Base-by-base conservation (phyloP, 1,140 invertebrate species). In the Drosophila chauvacae region DNA sequence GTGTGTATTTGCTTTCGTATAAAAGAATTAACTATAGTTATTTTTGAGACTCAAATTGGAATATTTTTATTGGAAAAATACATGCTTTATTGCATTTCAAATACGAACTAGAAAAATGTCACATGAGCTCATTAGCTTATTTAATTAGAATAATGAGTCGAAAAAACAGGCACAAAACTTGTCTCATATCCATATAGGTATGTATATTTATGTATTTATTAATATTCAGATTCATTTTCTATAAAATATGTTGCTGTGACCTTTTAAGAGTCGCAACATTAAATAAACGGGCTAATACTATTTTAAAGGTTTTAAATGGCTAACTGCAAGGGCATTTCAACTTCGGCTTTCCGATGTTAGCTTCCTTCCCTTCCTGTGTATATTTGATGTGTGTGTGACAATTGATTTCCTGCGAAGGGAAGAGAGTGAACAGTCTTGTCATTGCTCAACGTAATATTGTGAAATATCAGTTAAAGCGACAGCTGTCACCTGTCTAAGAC, bases 381-480 rank as follows among this genome's bases (percentile, higher is more conserved):
- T 16, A n/a, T 26, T 39, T 53, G 45, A 45, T 30, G 37, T 30
- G 51, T 80, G 58, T 70, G 77, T 75, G 70, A 80, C 50, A 50
- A 50, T 23, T 30, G 48, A 11, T 6, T 79, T 33, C 47, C 51
- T 53, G 10, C 30, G 10, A 26, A 35, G 18, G 42, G 6, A 28
- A 56, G 9, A 5, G 41, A n/a, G 30, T 39, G n/a, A 16, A 20
- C 20, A 23, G 30, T 23, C 14, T 26, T 56, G 68, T 62, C 57
- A 63, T 50, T 75, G 50, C 55, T 50, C 33, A 16, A 69, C 33
- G 68, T 58, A 26, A 64, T 69, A 68, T 59, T 77, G 72, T 59
- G 45, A 80, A 77, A 84, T 77, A 68, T 84, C 48, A 77, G 10
- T 45, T 60, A 51, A 58, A 65, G 48, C 64, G 81, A 77, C 81